Percentiles rank a stretch among this genome's conserved stretches.
These are phyloP conservation scores for Aurelia aurita complex sp. Pacific DNA, from an alignment of 30 jellyfish, hydroid and myxozoan species.

Conservation along the genomic window DNA sequence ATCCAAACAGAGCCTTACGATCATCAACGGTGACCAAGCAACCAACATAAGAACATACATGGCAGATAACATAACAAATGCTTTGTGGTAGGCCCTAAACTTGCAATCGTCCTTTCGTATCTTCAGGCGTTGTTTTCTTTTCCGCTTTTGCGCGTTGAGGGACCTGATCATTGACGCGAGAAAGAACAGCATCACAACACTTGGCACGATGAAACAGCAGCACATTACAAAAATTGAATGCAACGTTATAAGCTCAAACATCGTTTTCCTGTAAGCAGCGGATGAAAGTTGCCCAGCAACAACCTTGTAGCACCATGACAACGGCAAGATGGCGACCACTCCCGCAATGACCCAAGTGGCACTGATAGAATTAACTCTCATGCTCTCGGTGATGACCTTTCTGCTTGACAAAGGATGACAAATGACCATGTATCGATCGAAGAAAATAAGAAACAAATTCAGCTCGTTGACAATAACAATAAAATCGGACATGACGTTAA, in stretches of 20 bases:
- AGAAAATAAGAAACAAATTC: slow-evolving; percentile 58
- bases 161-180: slow-evolving; percentile 49
- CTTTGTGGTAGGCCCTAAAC: slow-evolving; percentile 54
- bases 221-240: slow-evolving; percentile 55
- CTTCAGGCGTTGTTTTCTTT: slow-evolving; percentile 34
- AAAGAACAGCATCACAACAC: slow-evolving; percentile 51
- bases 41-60: slow-evolving; percentile 61
- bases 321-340: slow-evolving; percentile 52
- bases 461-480: slow-evolving; percentile 52
- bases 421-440: slow-evolving; percentile 61
- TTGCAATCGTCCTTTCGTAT: slow-evolving; percentile 37
- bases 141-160: slow-evolving; percentile 35
- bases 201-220: slow-evolving; percentile 65
- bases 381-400: slow-evolving; percentile 30
- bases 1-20: slow-evolving; percentile 60
- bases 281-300: slow-evolving; percentile 38
- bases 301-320: slow-evolving; percentile 68
- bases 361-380: slow-evolving; percentile 4
- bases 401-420: slow-evolving; percentile 66
- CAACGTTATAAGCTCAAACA: slow-evolving; percentile 38
- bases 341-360: slow-evolving; percentile 34
- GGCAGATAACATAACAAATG: slow-evolving; percentile 65
- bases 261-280: slow-evolving; percentile 5
- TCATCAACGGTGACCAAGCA: slow-evolving; percentile 76
- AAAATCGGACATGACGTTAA: slow-evolving; percentile 55